Base-by-base conservation (phyloP, 2,113 vertebrate genomes). In the Cheilinus undulatus region DNA sequence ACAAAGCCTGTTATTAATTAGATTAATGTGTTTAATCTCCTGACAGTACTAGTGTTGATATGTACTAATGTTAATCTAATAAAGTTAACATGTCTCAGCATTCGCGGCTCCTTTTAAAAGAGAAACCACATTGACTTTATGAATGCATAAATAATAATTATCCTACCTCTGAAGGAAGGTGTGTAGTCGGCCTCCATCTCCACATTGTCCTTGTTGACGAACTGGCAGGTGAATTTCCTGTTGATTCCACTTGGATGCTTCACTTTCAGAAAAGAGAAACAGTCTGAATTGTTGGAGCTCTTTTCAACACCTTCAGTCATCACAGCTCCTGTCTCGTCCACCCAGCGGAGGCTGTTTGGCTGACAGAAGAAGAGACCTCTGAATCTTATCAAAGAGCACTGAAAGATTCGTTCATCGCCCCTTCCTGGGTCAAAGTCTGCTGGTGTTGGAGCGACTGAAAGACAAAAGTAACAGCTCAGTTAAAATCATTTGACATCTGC, bases 281-380 rank as follows among this genome's bases (percentile, higher is more conserved):
- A 85, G 2, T 38, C 3, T 0, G 0, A 22, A 19, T 10, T 2
- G 42, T 3, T 0, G 13, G n/a, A 1, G 6, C 14, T 0, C 8
- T 3, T 3, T 5, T 26, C 3, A 0, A 6, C 22, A 12, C 23
- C 20, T 12, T 64, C 15, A 15, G 15, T 36, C 14, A 85, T 48
- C 24, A 13, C 17, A 15, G 22, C 2, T 49, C 48, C 58, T n/a
- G 7, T 26, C 15, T 83, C 58, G 4, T 80, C 7, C 67, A 76
- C 0, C 83, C 86, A 88, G 24, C 7, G 54, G 45, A 83, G 0
- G 0, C 9, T 61, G 42, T 15, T 36, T 3, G 0, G 0, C 10
- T 0, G 0, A 48, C 74, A 81, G 0, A 0, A 2, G 3, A 0
- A 0, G 0, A 1, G 0, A 0, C 3, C 0, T 0, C 0, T 1